Evolutionary conservation across 2,797 vertebrate genomes (phyloP).

Genomic region (Molothrus ater): DNA sequence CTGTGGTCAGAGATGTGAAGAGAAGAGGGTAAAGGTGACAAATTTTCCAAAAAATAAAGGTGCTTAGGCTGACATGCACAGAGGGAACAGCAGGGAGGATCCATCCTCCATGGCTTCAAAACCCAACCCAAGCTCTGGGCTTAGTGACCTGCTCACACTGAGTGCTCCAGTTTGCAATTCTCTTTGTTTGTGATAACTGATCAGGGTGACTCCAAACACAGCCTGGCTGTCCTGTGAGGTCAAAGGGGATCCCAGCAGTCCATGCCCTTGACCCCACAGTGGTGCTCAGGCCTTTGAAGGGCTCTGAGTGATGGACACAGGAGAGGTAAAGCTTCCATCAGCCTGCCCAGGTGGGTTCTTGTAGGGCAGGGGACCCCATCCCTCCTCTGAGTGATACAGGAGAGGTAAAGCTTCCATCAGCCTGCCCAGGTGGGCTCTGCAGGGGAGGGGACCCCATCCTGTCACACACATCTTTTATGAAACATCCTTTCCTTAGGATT

Average conservation of each 20-base stretch:
- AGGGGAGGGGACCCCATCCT: background rate
- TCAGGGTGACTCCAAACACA: background rate
- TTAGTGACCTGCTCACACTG: background rate
- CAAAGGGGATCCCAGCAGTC: background rate
- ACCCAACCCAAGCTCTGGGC: background rate
- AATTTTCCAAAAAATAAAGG: background rate
- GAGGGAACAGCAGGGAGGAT: background rate
- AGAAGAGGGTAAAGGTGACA: background rate
- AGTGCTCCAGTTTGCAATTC: background rate
- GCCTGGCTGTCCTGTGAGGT: background rate
- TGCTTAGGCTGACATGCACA: background rate
- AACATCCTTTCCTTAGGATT: too few relatives aligned
- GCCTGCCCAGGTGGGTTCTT: background rate
- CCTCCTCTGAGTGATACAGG: too few relatives aligned
- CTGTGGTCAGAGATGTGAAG: background rate
- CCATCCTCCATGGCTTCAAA: background rate
- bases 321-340: background rate
- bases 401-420: too few relatives aligned
- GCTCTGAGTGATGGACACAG: background rate
- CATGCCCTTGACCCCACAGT: background rate
- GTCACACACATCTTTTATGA: too few relatives aligned
- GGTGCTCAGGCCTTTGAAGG: background rate
- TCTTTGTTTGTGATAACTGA: rapidly evolving
- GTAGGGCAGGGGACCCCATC: background rate
- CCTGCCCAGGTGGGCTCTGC: too few relatives aligned